A percentile compares a stretch with the other conserved stretches of the same genome.
These are phyloP conservation scores for Ectemnius continuus DNA, from an alignment of 2,888 invertebrate species.

Conservation along the genomic window DNA sequence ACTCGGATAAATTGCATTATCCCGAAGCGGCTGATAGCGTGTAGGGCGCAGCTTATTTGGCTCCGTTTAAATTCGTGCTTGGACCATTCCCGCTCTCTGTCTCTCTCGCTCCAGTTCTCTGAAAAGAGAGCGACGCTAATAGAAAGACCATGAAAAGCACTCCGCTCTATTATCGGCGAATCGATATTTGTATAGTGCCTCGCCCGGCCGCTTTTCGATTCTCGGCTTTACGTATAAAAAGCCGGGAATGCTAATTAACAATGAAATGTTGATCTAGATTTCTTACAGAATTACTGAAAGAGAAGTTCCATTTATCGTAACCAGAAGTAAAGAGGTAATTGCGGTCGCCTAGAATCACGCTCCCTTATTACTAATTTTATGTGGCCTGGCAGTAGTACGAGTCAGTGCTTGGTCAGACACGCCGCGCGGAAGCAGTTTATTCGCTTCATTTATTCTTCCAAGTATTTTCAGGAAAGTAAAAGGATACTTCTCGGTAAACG, in stretches of 20 bases:
- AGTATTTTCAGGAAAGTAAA: too few relatives aligned
- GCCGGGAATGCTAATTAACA: constrained; percentile 7
- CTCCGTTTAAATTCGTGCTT: constrained; percentile 63
- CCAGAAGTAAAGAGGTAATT: constrained; percentile 34
- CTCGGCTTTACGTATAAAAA: constrained; percentile 47
- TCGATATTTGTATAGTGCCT: constrained; percentile 40
- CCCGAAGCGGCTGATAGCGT: constrained; percentile 33
- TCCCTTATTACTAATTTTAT: too few relatives aligned
- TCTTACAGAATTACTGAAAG: too few relatives aligned
- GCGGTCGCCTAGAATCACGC: background rate
- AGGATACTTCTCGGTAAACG: too few relatives aligned
- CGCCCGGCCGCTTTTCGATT: constrained; percentile 36
- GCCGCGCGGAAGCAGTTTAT: too few relatives aligned
- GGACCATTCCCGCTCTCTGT: constrained; percentile 9
- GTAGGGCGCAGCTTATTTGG: constrained; percentile 51
- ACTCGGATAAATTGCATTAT: constrained; percentile 65
- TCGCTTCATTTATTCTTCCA: too few relatives aligned
- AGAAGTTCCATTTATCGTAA: background rate
- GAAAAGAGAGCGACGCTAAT: constrained; percentile 13
- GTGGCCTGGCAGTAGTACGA: too few relatives aligned
- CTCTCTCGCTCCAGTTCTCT: constrained; percentile 15
- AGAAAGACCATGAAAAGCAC: constrained; percentile 27
- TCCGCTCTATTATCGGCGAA: constrained; percentile 39
- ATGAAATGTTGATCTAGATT: too few relatives aligned
- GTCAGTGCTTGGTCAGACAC: too few relatives aligned